These are phyloP conservation scores for Muricea muricata DNA, from an alignment of 92 coral and sea anemone genomes.

Conservation along the genomic window DNA sequence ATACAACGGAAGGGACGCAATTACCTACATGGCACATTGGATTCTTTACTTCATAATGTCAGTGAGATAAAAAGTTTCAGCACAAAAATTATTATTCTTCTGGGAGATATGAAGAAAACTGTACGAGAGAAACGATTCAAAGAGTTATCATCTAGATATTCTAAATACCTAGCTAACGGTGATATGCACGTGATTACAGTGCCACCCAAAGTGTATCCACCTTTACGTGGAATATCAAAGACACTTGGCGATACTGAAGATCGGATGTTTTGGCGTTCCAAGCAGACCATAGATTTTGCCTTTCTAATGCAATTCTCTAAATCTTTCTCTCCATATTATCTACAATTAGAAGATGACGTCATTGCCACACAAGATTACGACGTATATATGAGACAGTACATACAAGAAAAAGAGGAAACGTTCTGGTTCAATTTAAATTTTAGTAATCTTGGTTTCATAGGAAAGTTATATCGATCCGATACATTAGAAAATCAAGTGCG, in stretches of 20 bases:
- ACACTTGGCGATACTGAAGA: constrained; percentile 69
- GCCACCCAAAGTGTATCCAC: constrained; percentile 77
- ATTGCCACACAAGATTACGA: constrained; percentile 61
- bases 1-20: constrained; percentile 67
- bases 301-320: constrained; percentile 81
- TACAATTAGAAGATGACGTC: constrained; percentile 95
- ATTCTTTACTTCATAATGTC: constrained; percentile 60
- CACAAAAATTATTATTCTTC: constrained; percentile 75
- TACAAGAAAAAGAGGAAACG: constrained; percentile 47
- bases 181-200: constrained; percentile 83
- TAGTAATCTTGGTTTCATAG: constrained; percentile 77
- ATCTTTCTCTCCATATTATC: constrained; percentile 73
- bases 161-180: constrained; percentile 61
- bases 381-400: constrained; percentile 60
- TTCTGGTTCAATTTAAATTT: constrained; percentile 66
- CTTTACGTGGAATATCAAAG: constrained; percentile 61
- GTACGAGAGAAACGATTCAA: constrained; percentile 55
- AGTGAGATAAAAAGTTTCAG: constrained; percentile 38
- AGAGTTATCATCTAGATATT: constrained; percentile 51
- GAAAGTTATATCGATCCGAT: constrained; percentile 73
- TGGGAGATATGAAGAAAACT: constrained; percentile 75
- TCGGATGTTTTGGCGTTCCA: constrained; percentile 90
- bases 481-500: constrained; percentile 71
- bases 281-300: constrained; percentile 81
- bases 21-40: constrained; percentile 69